Base-by-base conservation (phyloP, 2,888 invertebrate genomes). In the Chaitophorus viminalis region DNA sequence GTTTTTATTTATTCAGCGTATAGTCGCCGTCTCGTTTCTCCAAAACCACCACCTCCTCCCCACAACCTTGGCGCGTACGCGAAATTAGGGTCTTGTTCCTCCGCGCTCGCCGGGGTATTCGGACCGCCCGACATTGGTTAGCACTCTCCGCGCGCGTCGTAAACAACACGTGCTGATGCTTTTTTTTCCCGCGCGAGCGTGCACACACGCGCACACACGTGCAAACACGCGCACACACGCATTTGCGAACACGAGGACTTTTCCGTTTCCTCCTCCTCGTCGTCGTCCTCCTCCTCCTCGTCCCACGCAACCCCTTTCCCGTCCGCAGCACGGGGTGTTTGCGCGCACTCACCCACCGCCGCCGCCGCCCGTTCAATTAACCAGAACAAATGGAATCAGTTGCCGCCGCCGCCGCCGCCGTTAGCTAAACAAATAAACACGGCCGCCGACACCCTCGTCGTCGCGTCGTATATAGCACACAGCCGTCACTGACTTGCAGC, bases 341-440 rank as follows among this genome's bases (percentile, higher is more conserved):
- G 46, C 8, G 46, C 46, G 46, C 60, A 18, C 60, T 52, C 46
- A 18, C 29, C 29, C 65, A 21, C 33, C n/a, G 75, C 31, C 31
- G 31, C 52, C 39, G 52, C 21, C 25, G 18, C 21, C 14, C 39
- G 39, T 75, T 39, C 25, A 36, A 75, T 75, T 33, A 33, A 75
- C 72, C 72, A 72, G 72, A 72, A 72, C 72, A 72, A 72, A 72
- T 72, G 72, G 72, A 72, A 72, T 72, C 72, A 72, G 72, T 70
- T 70, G 70, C 70, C 70, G 18, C 39, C 39, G 39, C 11, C 39
- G 11, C 25, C 60, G 60, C 8, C 8, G 60, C 60, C 60, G 60
- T 60, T 70, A 8, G 25, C 46, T 84, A 65, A 84, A 75, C 75
- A 84, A 84, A 84, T 84, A 84, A 84, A 84, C 84, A 84, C 54